A percentile compares a stretch with the other conserved stretches of the same genome.
Conservation (phyloP, 2,797 vertebrate genomes). For the Lutjanus argentimaculatus region DNA sequence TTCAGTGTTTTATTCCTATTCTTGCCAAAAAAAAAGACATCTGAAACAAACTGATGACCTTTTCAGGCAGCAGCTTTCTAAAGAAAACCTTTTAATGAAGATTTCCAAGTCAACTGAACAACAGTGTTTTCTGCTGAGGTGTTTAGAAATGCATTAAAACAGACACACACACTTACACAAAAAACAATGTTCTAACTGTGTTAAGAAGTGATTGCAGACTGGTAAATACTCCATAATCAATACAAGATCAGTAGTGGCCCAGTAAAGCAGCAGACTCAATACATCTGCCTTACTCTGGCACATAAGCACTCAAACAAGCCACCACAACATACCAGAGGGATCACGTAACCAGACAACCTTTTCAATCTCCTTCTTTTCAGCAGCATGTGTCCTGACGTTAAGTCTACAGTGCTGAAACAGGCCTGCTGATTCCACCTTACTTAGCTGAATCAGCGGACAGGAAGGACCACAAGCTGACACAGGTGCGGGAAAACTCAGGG, state of each 20-base stretch:
- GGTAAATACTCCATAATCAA: conserved; percentile 13
- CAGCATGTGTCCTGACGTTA: conserved; percentile 47
- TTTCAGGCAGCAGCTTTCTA: neutral
- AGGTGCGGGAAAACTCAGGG: conserved; percentile 46
- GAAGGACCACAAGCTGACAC: conserved; percentile 58
- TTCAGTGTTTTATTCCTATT: neutral
- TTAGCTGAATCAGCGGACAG: conserved; percentile 67
- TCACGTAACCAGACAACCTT: conserved; percentile 62
- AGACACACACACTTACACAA: neutral
- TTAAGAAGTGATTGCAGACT: conserved; percentile 12
- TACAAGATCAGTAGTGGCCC: conserved; percentile 9
- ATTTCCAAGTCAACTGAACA: neutral
- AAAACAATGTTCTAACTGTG: neutral
- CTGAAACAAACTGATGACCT: neutral
- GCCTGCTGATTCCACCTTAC: conserved; percentile 31
- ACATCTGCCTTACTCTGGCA: conserved; percentile 27
- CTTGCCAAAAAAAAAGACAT: neutral
- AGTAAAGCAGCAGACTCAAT: conserved; percentile 37
- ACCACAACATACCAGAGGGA: conserved; percentile 72
- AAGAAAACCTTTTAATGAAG: neutral
- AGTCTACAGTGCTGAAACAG: conserved; percentile 33
- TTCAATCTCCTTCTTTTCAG: conserved; percentile 50
- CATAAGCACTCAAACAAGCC: conserved; percentile 54
- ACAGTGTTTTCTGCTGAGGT: neutral
- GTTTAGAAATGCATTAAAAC: neutral